Conservation (phyloP, 1,140 invertebrate genomes). For the Zaprionus ornatus region DNA sequence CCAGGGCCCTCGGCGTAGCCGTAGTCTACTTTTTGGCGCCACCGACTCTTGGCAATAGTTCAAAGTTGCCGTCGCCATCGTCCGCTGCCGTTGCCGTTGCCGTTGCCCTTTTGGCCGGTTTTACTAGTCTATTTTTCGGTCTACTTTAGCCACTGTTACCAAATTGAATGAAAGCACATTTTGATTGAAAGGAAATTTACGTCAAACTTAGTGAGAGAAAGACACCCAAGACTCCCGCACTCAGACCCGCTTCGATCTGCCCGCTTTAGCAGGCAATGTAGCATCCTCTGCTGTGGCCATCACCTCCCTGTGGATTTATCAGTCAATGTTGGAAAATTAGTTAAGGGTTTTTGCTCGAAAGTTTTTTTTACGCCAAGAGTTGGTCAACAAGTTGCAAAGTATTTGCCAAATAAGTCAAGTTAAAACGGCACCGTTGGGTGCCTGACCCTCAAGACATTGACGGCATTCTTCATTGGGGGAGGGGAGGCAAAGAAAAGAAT, state of each 20-base stretch:
- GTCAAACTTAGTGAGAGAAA: constrained; percentile 52
- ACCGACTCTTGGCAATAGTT: constrained; percentile 65
- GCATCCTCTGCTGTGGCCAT: constrained; percentile 10
- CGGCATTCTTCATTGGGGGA: constrained; percentile 3
- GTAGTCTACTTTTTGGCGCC: constrained; percentile 57
- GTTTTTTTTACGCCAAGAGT: constrained; percentile 52
- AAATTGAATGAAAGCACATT: constrained; percentile 81
- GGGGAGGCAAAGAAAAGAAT: not conserved
- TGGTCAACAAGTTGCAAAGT: constrained; percentile 67
- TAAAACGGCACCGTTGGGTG: constrained; percentile 3
- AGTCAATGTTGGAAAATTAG: constrained; percentile 77
- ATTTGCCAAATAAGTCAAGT: constrained; percentile 54
- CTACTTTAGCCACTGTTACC: constrained; percentile 50
- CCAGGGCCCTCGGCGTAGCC: not conserved
- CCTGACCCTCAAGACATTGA: constrained; percentile 15
- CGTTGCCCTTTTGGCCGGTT: constrained; percentile 30
- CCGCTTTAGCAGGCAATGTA: constrained; percentile 68
- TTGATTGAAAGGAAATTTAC: constrained; percentile 80
- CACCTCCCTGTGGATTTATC: constrained; percentile 55
- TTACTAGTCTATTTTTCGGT: constrained; percentile 29
- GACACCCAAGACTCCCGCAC: constrained; percentile 31
- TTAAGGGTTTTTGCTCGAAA: constrained; percentile 57
- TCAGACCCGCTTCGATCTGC: constrained; percentile 12
- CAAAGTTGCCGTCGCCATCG: constrained; percentile 60
- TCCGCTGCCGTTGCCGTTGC: not conserved